phyloP scores from a whole-genome alignment of 2,888 invertebrate species.

The Athalia cordata region DNA sequence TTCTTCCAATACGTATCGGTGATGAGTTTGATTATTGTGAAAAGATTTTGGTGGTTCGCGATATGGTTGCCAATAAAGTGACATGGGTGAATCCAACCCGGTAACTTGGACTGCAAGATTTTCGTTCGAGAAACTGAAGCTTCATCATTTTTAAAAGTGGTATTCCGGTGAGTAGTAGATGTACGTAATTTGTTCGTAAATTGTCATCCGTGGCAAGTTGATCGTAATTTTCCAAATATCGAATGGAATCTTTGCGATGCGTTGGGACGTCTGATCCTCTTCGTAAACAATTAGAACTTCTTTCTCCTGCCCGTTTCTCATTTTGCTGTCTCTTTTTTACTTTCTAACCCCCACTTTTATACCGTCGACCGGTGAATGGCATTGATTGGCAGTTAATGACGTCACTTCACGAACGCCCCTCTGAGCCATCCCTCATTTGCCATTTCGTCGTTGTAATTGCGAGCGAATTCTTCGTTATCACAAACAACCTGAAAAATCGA shows the following conservation, averaged over 20 bases:
- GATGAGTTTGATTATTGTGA: too few species aligned
- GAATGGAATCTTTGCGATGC: neutral
- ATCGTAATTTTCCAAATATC: neutral
- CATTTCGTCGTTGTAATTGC: neutral
- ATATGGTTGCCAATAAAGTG: too few species aligned
- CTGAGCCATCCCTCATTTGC: neutral
- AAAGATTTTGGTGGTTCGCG: too few species aligned
- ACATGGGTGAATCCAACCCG: too few species aligned
- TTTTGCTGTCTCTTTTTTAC: conserved; percentile 46
- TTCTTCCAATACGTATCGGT: too few species aligned
- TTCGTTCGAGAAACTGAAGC: too few species aligned
- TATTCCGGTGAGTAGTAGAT: too few species aligned
- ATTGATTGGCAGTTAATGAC: conserved; percentile 69
- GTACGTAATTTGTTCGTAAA: too few species aligned
- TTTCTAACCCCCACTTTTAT: conserved; percentile 48
- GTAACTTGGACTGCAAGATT: too few species aligned
- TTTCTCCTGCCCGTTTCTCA: conserved; percentile 41
- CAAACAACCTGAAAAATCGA: too few species aligned
- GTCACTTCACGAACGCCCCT: conserved; percentile 59
- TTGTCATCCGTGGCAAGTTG: too few species aligned
- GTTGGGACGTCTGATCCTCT: conserved; percentile 2
- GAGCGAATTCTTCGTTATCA: neutral
- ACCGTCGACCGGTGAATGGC: conserved; percentile 59
- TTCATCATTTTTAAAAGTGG: too few species aligned
- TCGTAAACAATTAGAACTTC: conserved; percentile 61